Evolutionary conservation across 2,113 vertebrate species (phyloP).

Genomic region (Proterorhinus semilunaris): DNA sequence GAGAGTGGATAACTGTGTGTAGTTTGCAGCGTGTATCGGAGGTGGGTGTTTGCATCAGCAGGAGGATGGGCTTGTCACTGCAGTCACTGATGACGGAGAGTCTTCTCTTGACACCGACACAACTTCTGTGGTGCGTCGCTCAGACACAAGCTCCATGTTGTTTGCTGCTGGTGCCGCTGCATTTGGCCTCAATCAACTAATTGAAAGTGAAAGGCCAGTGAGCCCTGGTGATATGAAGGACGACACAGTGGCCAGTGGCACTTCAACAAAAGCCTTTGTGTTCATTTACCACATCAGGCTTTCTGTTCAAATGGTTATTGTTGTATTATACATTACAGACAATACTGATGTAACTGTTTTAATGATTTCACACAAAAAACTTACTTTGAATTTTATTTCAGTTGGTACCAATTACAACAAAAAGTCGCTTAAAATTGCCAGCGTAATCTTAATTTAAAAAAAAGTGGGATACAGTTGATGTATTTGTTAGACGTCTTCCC

Average conservation of each 20-base stretch:
- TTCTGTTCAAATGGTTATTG: background rate
- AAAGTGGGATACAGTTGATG: background rate
- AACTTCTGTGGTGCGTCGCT: conserved; percentile 70
- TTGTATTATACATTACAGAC: too few relatives aligned
- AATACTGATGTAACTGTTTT: too few relatives aligned
- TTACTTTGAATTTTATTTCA: too few relatives aligned
- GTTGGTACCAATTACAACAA: too few relatives aligned
- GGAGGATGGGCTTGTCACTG: conserved; percentile 69
- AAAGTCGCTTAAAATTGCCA: too few relatives aligned
- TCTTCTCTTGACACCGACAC: conserved; percentile 66
- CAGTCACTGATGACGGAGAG: conserved; percentile 60
- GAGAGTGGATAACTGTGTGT: conserved; percentile 25
- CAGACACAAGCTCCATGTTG: conserved; percentile 65
- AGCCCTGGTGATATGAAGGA: conserved; percentile 70
- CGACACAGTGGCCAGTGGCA: conserved; percentile 52
- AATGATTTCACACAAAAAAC: too few relatives aligned
- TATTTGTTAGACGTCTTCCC: background rate
- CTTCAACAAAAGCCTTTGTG: conserved; percentile 38
- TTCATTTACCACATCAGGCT: background rate
- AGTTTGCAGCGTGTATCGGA: conserved; percentile 20
- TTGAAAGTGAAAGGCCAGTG: conserved; percentile 74
- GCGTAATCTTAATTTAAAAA: too few relatives aligned
- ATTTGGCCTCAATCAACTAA: conserved; percentile 79
- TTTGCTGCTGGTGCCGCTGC: conserved; percentile 73
- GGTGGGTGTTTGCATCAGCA: conserved; percentile 46